These are phyloP conservation scores for Drosophila birchii DNA, from an alignment of 2,888 invertebrate species.

Conservation along the genomic window DNA sequence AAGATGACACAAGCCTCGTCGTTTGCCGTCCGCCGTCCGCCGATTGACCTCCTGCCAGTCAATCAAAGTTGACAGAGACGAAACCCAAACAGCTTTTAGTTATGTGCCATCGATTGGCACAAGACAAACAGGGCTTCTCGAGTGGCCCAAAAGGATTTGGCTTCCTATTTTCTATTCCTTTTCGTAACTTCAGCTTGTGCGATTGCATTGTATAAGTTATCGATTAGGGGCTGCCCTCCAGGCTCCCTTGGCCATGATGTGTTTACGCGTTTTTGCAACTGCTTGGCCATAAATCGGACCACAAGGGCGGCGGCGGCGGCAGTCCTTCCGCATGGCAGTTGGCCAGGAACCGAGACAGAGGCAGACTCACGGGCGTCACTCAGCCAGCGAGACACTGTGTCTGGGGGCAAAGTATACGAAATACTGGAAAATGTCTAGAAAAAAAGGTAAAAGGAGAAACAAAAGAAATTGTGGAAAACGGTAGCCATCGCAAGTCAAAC, in stretches of 20 bases:
- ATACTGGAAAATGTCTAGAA: conserved; percentile 5
- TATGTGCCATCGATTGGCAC: conserved; percentile 31
- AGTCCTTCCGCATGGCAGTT: conserved; percentile 51
- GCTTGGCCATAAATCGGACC: conserved; percentile 62
- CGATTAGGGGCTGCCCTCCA: conserved; percentile 37
- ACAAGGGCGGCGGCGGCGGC: conserved; percentile 4
- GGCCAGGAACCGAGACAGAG: conserved; percentile 54
- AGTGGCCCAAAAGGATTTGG: conserved; percentile 26
- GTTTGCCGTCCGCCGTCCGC: background rate
- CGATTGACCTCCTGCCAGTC: conserved; percentile 32
- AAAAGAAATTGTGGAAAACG: conserved; percentile 10
- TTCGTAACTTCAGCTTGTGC: background rate
- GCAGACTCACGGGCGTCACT: conserved; percentile 55
- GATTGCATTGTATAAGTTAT: conserved; percentile 36
- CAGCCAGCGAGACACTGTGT: conserved; percentile 41
- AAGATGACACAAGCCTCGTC: conserved; percentile 16
- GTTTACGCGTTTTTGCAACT: conserved; percentile 62
- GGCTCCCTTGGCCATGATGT: conserved; percentile 44
- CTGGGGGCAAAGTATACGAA: conserved; percentile 18
- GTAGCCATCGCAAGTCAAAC: conserved; percentile 50
- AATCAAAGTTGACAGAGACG: conserved; percentile 22
- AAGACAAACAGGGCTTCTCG: conserved; percentile 3
- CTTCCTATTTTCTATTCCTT: background rate
- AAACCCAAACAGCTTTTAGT: conserved; percentile 30
- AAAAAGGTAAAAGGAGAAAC: background rate